These are phyloP conservation scores for Gryllus bimaculatus DNA, from an alignment of 1,140 invertebrate species.

Conservation along the genomic window DNA sequence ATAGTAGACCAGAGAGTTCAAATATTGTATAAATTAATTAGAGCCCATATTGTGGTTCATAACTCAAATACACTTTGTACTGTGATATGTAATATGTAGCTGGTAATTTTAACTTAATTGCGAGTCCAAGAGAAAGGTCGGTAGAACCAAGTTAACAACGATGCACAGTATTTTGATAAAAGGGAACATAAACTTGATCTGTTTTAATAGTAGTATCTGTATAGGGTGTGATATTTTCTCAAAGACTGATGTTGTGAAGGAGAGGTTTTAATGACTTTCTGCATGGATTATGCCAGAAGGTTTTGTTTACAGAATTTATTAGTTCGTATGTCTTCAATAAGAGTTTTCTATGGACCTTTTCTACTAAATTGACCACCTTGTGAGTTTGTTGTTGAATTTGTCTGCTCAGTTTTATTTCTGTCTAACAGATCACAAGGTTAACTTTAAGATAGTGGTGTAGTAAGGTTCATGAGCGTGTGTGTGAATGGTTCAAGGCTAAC, in stretches of 20 bases:
- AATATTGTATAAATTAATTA: conserved; percentile 27
- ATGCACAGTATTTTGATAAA: conserved; percentile 26
- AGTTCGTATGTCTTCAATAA: conserved; percentile 15
- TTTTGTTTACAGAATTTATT: conserved; percentile 20
- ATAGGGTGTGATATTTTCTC: conserved; percentile 26
- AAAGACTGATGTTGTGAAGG: conserved; percentile 25
- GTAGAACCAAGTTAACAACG: conserved; percentile 25
- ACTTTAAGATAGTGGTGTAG: conserved; percentile 12
- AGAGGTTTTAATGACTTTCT: conserved; percentile 19
- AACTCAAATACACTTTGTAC: conserved; percentile 26
- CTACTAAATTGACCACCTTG: conserved; percentile 19
- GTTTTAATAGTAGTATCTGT: conserved; percentile 16
- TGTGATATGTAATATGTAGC: conserved; percentile 27
- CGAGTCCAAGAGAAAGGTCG: conserved; percentile 27
- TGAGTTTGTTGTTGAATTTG: conserved; percentile 14
- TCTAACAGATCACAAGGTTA: conserved; percentile 9
- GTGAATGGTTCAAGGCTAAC: conserved; percentile 20
- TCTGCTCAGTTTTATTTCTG: conserved; percentile 15
- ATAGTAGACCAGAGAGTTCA: conserved; percentile 25
- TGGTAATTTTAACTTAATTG: conserved; percentile 27
- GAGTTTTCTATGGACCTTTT: conserved; percentile 19
- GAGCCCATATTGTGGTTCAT: conserved; percentile 17
- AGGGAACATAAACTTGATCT: conserved; percentile 21
- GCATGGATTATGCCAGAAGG: conserved; percentile 10
- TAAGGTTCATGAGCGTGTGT: conserved; percentile 15